Conservation (phyloP, 2,888 invertebrate species). For the Leistus spinibarbis region DNA sequence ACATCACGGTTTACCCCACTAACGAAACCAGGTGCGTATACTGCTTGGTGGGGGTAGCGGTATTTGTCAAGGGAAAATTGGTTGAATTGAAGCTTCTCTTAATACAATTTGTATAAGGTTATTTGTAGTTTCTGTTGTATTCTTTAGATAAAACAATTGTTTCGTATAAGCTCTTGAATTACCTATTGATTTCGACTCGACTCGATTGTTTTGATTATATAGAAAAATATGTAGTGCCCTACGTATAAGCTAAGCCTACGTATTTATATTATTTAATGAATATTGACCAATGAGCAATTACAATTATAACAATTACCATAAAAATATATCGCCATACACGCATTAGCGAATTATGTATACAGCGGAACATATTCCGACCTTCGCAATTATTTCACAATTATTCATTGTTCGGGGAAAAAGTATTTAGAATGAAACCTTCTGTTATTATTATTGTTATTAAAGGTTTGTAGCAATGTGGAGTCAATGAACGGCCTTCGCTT, state of each 20-base stretch:
- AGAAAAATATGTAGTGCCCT: too few species aligned
- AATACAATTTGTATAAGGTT: background rate
- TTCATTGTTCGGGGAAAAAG: too few species aligned
- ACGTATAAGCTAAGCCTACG: too few species aligned
- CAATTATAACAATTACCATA: background rate
- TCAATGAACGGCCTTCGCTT: slow-evolving; percentile 25
- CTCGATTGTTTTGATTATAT: too few species aligned
- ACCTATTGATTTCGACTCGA: too few species aligned
- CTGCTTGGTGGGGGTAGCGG: background rate
- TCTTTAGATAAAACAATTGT: too few species aligned
- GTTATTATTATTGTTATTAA: slow-evolving; percentile 18
- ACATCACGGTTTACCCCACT: background rate
- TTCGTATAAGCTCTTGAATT: too few species aligned
- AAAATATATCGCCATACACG: background rate
- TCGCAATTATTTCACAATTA: slow-evolving; percentile 1
- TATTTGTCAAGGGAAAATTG: background rate
- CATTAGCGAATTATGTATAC: background rate
- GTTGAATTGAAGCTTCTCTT: background rate
- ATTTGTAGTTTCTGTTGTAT: background rate
- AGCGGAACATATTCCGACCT: slow-evolving; percentile 7
- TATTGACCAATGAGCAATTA: too few species aligned
- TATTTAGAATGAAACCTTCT: background rate
- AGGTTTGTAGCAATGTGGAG: background rate
- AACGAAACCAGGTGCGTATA: background rate
- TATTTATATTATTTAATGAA: too few species aligned